phyloP scores from a whole-genome alignment of 2,113 vertebrate genomes.

The Synodontis membranacea region DNA sequence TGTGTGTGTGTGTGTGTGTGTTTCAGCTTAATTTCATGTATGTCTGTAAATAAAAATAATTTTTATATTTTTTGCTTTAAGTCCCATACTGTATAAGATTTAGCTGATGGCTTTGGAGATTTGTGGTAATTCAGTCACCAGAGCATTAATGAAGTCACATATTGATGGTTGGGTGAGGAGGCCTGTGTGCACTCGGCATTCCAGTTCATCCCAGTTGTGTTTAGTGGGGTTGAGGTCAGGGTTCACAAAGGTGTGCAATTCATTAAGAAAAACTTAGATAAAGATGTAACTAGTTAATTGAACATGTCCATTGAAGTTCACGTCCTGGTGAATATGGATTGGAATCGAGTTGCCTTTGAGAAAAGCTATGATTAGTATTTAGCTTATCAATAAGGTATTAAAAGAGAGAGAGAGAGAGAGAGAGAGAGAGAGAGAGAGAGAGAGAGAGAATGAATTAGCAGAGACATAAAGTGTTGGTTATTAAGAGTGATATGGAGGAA shows the following conservation, averaged over 20 bases:
- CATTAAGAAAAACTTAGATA: slow-evolving; percentile 45
- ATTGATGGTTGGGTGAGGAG: neutral
- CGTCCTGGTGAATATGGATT: neutral
- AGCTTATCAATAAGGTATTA: slow-evolving; percentile 36
- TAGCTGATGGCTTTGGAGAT: no score
- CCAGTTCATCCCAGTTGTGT: neutral
- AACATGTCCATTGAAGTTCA: slow-evolving; percentile 37
- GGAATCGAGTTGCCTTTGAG: slow-evolving; percentile 21
- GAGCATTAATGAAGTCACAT: neutral
- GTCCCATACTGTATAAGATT: no score
- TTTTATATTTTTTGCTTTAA: no score
- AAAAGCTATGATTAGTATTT: slow-evolving; percentile 44
- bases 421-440: neutral
- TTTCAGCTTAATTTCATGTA: neutral
- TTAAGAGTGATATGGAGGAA: slow-evolving; percentile 39
- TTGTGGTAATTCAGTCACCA: neutral
- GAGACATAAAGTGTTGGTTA: slow-evolving; percentile 22
- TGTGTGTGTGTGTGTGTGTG: no score
- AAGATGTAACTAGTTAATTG: slow-evolving; percentile 45
- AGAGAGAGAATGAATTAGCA: slow-evolving; percentile 29
- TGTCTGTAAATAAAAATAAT: no score
- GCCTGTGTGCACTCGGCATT: neutral
- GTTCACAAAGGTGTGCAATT: slow-evolving; percentile 8
- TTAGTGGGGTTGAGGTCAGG: neutral
- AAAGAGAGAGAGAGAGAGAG: neutral